A percentile compares a stretch with the other conserved stretches of the same genome.
Conservation (phyloP, 2,888 invertebrate species). For the Phlogophora meticulosa region DNA sequence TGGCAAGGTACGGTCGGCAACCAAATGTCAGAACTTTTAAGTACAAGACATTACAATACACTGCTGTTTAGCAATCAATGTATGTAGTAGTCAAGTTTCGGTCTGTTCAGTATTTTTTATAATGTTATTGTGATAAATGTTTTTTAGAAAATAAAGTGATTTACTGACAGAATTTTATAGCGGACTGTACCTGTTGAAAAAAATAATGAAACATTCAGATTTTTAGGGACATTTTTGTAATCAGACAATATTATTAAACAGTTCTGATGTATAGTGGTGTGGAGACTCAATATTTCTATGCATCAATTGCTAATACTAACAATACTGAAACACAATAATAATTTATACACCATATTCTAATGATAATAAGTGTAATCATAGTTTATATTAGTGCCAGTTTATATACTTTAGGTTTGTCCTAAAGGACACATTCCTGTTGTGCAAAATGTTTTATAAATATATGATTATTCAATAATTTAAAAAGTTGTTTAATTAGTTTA, state of each 20-base stretch:
- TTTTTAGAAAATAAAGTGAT: constrained; percentile 6
- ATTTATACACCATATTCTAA: constrained; percentile 58
- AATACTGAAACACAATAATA: constrained; percentile 43
- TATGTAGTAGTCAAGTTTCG: constrained; percentile 1
- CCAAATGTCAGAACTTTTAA: background rate
- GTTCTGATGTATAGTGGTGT: constrained; percentile 23
- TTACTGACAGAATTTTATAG: background rate
- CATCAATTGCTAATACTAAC: constrained; percentile 39
- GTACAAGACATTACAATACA: background rate
- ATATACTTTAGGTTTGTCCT: constrained; percentile 74
- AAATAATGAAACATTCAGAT: background rate
- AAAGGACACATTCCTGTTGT: constrained; percentile 84
- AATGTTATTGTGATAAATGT: constrained; percentile 15
- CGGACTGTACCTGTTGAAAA: constrained; percentile 36
- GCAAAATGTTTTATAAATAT: constrained; percentile 74
- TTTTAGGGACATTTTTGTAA: constrained; percentile 26
- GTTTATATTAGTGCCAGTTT: constrained; percentile 75
- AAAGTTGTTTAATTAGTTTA: constrained; percentile 58
- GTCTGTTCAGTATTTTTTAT: background rate
- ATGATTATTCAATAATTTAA: constrained; percentile 64
- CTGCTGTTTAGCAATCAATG: background rate
- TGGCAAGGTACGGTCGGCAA: constrained; percentile 19
- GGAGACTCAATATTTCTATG: constrained; percentile 46
- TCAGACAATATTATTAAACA: constrained; percentile 56
- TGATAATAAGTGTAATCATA: constrained; percentile 56